A percentile compares a stretch with the other conserved stretches of the same genome.
Conservation (phyloP, 2,113 vertebrate species). For the Psittacara wagleri region DNA sequence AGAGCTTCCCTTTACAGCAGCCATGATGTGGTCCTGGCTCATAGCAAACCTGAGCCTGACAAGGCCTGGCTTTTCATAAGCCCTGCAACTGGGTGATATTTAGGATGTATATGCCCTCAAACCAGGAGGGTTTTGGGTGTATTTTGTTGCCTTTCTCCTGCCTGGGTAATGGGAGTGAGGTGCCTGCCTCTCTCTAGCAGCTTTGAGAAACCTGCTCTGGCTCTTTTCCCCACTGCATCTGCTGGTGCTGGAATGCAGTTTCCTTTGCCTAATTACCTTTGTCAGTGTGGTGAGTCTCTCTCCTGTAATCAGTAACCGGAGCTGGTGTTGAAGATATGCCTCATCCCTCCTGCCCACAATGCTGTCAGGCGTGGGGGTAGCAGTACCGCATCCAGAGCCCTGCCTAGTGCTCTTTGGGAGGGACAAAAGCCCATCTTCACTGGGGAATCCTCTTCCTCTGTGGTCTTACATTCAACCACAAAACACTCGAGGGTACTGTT, state of each 20-base stretch:
- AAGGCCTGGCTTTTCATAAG: not conserved
- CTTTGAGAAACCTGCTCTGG: not conserved
- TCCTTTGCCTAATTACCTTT: not conserved
- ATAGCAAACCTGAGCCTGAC: not conserved
- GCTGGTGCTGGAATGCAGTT: not conserved
- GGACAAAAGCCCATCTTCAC: not conserved
- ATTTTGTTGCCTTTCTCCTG: not conserved
- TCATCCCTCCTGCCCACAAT: not conserved
- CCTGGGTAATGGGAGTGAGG: accelerated
- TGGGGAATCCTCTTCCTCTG: not conserved
- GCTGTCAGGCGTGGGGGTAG: not conserved
- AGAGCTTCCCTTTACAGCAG: not conserved
- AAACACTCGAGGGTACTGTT: not conserved
- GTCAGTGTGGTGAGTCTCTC: slow-evolving; percentile 26
- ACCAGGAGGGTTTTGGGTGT: not conserved
- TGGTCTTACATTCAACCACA: not conserved
- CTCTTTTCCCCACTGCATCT: not conserved
- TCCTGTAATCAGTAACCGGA: slow-evolving; percentile 44
- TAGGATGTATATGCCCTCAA: not conserved
- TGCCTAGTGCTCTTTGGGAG: not conserved
- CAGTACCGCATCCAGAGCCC: accelerated
- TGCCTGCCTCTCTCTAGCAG: not conserved
- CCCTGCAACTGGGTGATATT: not conserved
- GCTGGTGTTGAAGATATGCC: slow-evolving; percentile 43
- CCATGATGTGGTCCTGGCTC: not conserved